Conservation (phyloP, 2,888 invertebrate species). For the Tenthredo distinguenda region DNA sequence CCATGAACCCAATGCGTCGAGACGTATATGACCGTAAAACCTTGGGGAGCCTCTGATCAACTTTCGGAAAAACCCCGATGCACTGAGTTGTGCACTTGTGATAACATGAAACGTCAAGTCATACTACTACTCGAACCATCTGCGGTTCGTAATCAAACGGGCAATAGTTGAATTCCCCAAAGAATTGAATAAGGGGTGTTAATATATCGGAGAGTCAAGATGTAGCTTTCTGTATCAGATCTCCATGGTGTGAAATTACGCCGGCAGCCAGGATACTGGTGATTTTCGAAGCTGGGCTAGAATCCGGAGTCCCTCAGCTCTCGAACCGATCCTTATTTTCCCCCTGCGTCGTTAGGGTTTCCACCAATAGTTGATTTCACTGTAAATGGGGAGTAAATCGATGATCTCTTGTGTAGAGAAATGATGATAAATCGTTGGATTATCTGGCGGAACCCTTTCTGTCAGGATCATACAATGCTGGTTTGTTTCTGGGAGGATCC, state of each 20-base stretch:
- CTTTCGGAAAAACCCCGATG: not conserved
- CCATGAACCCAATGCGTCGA: not conserved
- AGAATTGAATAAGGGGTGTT: no score
- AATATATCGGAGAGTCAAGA: no score
- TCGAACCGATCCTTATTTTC: not conserved
- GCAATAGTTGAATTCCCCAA: not conserved
- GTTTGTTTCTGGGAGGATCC: not conserved
- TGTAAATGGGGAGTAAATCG: not conserved
- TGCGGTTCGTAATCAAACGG: not conserved
- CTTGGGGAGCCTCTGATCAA: not conserved
- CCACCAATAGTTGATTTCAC: not conserved
- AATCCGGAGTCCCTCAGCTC: not conserved
- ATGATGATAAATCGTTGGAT: not conserved
- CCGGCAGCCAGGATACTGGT: not conserved
- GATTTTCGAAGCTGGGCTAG: not conserved
- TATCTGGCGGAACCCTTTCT: not conserved
- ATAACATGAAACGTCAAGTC: not conserved
- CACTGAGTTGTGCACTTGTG: not conserved
- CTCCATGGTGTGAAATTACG: not conserved
- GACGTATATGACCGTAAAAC: not conserved
- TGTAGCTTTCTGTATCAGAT: no score
- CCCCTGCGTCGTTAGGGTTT: not conserved
- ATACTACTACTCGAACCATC: not conserved
- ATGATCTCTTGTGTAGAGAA: not conserved
- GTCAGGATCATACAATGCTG: not conserved